Conservation (phyloP, 2,113 vertebrate species). For the Potamarius usumacintae region DNA sequence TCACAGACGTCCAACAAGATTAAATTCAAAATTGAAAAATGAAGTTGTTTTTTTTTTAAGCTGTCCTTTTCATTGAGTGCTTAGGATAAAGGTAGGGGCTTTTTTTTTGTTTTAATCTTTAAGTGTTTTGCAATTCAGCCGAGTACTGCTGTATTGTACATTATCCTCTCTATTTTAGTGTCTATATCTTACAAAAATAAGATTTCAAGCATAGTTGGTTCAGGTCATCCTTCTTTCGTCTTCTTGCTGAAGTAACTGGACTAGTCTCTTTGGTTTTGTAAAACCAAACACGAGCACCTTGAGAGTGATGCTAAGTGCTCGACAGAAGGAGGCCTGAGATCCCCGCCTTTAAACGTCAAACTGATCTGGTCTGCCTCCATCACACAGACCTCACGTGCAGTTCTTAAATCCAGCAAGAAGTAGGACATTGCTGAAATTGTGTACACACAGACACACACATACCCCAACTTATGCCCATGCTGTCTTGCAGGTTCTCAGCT, state of each 20-base stretch:
- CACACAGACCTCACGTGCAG: constrained; percentile 13
- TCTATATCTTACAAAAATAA: constrained; percentile 9
- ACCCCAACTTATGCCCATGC: constrained; percentile 10
- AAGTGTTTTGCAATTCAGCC: background rate
- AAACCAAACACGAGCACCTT: constrained; percentile 32
- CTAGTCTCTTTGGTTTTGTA: constrained; percentile 36
- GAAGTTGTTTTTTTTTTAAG: background rate
- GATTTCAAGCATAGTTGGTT: background rate
- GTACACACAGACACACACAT: background rate
- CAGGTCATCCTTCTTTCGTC: background rate
- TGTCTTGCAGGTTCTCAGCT: constrained; percentile 11
- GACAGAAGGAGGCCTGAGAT: constrained; percentile 36
- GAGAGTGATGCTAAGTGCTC: constrained; percentile 37
- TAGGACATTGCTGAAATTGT: constrained; percentile 3
- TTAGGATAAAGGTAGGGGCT: background rate
- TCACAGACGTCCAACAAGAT: background rate
- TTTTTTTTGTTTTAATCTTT: background rate
- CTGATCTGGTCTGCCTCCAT: constrained; percentile 41
- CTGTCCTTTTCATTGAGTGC: background rate
- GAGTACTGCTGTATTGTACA: background rate
- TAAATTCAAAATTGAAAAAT: background rate
- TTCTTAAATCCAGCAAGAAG: constrained; percentile 31
- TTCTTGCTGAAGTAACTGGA: constrained; percentile 26
- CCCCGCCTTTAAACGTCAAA: constrained; percentile 21
- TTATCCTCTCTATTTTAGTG: background rate